Base-by-base conservation (phyloP, 2,888 invertebrate genomes). In the Lasioglossum calceatum region DNA sequence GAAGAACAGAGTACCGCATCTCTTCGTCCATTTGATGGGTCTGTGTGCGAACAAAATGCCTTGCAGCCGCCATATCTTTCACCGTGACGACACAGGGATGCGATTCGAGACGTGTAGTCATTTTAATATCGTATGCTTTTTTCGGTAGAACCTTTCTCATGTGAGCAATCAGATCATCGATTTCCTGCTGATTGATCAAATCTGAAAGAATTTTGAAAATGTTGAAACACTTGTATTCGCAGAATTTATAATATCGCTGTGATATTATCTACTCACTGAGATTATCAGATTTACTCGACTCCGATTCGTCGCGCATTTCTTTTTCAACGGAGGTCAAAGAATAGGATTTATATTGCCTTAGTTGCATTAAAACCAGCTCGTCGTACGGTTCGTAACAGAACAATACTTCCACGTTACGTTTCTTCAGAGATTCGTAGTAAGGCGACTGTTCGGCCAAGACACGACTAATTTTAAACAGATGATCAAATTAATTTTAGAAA, bases 371-470 rank as follows among this genome's bases (percentile, higher is more conserved):
- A 4, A 99, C 98, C 79, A 99, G 96, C 95, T 99, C 99, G 95
- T 99, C 99, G 92, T 99, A 99, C n/a, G 98, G 97, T 94, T 99
- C 99, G 93, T 98, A 99, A 93, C 99, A 98, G 96, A 99, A 99
- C 23, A 99, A 95, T 0, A 99, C 99, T 96, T 99, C 99, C 8
- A 98, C 97, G 91, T 98, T 97, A 77, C 97, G 97, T 93, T 98
- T 97, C 94, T 98, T 98, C 27, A 99, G 96, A 19, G 98, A 98
- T 96, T 99, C 99, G 93, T 97, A 98, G 95, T 99, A 99, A 0
- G 99, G 99, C 0, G 99, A 99, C 0, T 97, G 97, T 95, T 99
- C 98, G 0, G 99, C 99, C 79, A 99, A 96, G 85, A 97, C 97
- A 44, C 99, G 99, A 94, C 99, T 99, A 23, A 39, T 70, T 16